Percentiles rank a stretch among this genome's conserved stretches.
Evolutionary conservation across 1,140 invertebrate species (phyloP).

Genomic region (Ceratosolen solmsi): DNA sequence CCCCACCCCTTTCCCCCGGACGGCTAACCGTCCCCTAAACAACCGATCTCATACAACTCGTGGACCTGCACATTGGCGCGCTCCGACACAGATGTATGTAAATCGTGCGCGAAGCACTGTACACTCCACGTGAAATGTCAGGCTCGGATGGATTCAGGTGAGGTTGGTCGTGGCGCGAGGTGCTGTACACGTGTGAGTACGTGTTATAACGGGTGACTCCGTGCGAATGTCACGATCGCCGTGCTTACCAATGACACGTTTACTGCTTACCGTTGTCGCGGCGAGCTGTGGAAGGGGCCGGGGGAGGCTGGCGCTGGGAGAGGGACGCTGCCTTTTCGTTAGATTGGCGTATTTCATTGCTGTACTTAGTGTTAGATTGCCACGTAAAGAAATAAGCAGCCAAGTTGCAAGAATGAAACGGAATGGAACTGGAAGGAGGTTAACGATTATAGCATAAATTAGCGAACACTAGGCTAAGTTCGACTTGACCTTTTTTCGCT

Average conservation of each 20-base stretch:
- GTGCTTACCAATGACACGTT: constrained; percentile 16
- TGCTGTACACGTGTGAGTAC: constrained; percentile 39
- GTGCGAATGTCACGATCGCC: constrained; percentile 29
- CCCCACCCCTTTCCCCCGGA: too few relatives aligned
- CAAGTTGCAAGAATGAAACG: background rate
- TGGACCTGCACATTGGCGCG: background rate
- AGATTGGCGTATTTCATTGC: constrained; percentile 4
- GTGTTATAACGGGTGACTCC: constrained; percentile 63
- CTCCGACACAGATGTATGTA: background rate
- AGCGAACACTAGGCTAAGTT: background rate
- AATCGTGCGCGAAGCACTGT: background rate
- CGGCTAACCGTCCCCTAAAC: too few relatives aligned
- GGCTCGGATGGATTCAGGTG: constrained; percentile 65
- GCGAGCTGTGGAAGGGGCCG: background rate
- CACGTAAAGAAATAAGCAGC: background rate
- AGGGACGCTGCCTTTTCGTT: background rate
- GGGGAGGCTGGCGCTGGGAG: background rate
- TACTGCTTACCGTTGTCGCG: background rate
- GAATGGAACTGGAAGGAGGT: background rate
- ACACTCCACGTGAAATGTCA: constrained; percentile 69
- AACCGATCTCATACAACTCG: background rate
- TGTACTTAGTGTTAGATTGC: background rate
- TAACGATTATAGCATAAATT: background rate
- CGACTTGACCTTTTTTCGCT: background rate
- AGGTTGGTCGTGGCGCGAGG: constrained; percentile 52